Percentiles rank a stretch among this genome's conserved stretches.
phyloP scores from a whole-genome alignment of 2,888 invertebrate species.

The Xylocampa areola region DNA sequence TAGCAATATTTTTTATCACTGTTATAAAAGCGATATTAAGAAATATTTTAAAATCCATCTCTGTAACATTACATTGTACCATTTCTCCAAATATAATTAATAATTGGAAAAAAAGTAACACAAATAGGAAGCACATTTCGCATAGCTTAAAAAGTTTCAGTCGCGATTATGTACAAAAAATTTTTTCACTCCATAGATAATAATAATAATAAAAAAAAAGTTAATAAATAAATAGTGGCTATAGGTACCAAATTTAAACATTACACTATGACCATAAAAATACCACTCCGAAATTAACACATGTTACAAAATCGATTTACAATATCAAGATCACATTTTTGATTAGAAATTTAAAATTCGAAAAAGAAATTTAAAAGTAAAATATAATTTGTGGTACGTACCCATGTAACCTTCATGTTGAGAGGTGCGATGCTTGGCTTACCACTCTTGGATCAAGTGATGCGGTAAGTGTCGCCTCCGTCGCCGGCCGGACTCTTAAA shows the following conservation, averaged over 20 bases:
- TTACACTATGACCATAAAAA: not conserved
- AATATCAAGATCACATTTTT: not conserved
- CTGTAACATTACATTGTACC: too few species aligned
- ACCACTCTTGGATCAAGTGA: slow-evolving; percentile 69
- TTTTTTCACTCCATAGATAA: not conserved
- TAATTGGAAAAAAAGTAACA: not conserved
- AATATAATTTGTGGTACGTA: slow-evolving; percentile 69
- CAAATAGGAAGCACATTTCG: slow-evolving; percentile 37
- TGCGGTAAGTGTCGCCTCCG: slow-evolving; percentile 75
- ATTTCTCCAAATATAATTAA: not conserved
- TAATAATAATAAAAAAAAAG: too few species aligned
- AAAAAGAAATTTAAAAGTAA: not conserved
- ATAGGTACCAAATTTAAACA: too few species aligned
- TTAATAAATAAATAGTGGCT: too few species aligned
- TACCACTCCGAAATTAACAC: slow-evolving; percentile 1
- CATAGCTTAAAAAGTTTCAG: slow-evolving; percentile 47
- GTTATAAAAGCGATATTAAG: too few species aligned
- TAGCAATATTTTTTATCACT: too few species aligned
- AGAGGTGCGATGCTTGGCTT: slow-evolving; percentile 51
- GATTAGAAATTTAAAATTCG: not conserved
- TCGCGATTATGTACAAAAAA: slow-evolving; percentile 33
- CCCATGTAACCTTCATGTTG: slow-evolving; percentile 77
- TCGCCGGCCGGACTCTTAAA: slow-evolving; percentile 74
- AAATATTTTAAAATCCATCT: too few species aligned
- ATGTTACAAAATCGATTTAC: not conserved